These are phyloP conservation scores for Heliconius erato DNA, from an alignment of 2,888 invertebrate species.

Conservation along the genomic window DNA sequence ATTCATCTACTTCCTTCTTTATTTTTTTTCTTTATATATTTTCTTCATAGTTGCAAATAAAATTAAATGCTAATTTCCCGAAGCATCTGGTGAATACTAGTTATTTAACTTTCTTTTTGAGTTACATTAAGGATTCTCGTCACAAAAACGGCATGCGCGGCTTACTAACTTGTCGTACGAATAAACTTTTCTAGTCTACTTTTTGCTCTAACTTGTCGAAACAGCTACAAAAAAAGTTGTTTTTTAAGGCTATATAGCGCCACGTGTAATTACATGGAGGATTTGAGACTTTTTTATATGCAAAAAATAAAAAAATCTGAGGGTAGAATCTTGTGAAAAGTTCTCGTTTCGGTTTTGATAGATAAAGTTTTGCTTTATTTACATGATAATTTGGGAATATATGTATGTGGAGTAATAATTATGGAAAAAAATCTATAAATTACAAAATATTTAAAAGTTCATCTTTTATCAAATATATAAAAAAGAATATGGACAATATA, in stretches of 20 bases:
- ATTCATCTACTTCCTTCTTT: neutral
- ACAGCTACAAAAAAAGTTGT: conserved; percentile 32
- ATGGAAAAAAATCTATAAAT: neutral
- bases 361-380: neutral
- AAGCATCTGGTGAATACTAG: conserved; percentile 13
- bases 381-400: neutral
- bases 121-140: conserved; percentile 71
- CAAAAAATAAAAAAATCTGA: neutral
- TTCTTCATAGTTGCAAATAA: neutral
- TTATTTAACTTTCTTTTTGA: conserved; percentile 40
- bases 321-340: conserved; percentile 5
- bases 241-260: conserved; percentile 24
- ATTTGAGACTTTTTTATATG: conserved; percentile 8
- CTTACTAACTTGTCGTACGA: conserved; percentile 67
- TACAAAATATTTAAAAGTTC: too few relatives aligned
- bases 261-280: conserved; percentile 29
- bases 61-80: conserved; percentile 7
- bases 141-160: conserved; percentile 64
- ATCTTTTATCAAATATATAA: neutral
- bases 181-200: conserved; percentile 54
- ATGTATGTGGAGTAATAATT: neutral
- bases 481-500: too few relatives aligned
- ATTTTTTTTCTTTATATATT: too few relatives aligned
- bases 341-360: neutral
- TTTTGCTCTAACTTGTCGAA: conserved; percentile 35